Evolutionary conservation across 2,113 vertebrate genomes (phyloP).

Genomic region (Cromileptes altivelis): DNA sequence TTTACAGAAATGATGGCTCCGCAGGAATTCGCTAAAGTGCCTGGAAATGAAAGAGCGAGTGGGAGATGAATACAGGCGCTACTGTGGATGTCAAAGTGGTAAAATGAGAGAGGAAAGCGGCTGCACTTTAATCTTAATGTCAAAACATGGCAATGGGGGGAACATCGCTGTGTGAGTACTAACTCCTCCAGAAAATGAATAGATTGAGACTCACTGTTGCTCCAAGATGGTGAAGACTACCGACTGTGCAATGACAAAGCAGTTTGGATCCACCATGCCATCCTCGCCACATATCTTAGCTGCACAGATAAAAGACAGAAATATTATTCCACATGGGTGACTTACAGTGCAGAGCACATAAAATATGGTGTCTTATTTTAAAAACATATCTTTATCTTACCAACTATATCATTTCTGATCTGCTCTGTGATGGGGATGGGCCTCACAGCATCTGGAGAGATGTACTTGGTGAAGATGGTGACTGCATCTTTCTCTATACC

Average conservation of each 20-base stretch:
- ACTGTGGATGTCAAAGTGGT: not conserved
- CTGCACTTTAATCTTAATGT: constrained; percentile 21
- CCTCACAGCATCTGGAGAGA: constrained; percentile 97
- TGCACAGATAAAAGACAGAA: constrained; percentile 73
- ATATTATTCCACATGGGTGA: not conserved
- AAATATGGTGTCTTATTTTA: not conserved
- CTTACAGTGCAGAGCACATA: not conserved
- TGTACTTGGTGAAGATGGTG: constrained; percentile 97
- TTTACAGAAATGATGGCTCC: constrained; percentile 99
- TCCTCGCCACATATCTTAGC: constrained; percentile 99
- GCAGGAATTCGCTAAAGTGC: constrained; percentile 97
- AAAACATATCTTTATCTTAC: constrained; percentile 81
- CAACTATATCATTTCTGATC: constrained; percentile 97
- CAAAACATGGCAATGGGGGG: not conserved
- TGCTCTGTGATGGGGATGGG: constrained; percentile 96
- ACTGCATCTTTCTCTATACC: constrained; percentile 98
- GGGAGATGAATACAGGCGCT: constrained; percentile 25
- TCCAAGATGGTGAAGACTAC: constrained; percentile 93
- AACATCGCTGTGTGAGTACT: not conserved
- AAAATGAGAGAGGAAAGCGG: not conserved
- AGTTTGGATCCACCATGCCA: constrained; percentile 98
- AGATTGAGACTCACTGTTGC: constrained; percentile 91
- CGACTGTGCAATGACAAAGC: constrained; percentile 94
- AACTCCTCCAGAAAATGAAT: constrained; percentile 10
- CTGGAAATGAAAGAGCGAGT: constrained; percentile 79